Conservation (phyloP, 2,888 invertebrate genomes). For the Elegia similella region DNA sequence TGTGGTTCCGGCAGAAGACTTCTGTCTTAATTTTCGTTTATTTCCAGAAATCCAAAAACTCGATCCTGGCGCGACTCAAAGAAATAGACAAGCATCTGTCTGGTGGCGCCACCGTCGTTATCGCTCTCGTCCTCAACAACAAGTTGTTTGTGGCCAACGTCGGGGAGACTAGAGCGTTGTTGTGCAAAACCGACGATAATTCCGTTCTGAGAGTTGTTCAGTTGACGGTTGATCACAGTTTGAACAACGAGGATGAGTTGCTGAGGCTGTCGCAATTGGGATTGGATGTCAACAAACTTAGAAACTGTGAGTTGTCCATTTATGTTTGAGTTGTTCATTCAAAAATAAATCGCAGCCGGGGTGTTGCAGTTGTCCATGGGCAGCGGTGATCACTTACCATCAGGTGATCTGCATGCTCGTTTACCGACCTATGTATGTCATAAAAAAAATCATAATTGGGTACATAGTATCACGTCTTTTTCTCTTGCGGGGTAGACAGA, state of each 20-base stretch:
- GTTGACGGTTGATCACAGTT: conserved; percentile 91
- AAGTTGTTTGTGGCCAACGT: conserved; percentile 94
- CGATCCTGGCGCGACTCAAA: conserved; percentile 84
- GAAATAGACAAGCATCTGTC: conserved; percentile 89
- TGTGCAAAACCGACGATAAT: conserved; percentile 90
- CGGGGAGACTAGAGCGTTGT: conserved; percentile 89
- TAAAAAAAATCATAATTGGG: no score
- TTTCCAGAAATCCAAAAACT: conserved; percentile 67
- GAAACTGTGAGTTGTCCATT: conserved; percentile 75
- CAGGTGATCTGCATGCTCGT: no score
- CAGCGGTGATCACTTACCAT: no score
- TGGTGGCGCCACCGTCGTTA: conserved; percentile 91
- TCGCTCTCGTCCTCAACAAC: conserved; percentile 88
- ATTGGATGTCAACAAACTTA: conserved; percentile 85
- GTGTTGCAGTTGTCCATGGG: no score
- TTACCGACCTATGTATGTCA: no score
- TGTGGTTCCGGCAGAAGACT: no score
- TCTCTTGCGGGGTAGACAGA: no score
- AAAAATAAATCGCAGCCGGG: no score
- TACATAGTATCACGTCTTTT: no score
- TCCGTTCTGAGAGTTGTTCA: conserved; percentile 89
- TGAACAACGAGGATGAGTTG: conserved; percentile 92
- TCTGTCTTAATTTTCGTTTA: conserved; percentile 13
- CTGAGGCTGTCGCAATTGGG: conserved; percentile 88
- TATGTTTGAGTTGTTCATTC: neutral